Base-by-base conservation (phyloP, 2,797 vertebrate species). In the Halcyon leucocephala region DNA sequence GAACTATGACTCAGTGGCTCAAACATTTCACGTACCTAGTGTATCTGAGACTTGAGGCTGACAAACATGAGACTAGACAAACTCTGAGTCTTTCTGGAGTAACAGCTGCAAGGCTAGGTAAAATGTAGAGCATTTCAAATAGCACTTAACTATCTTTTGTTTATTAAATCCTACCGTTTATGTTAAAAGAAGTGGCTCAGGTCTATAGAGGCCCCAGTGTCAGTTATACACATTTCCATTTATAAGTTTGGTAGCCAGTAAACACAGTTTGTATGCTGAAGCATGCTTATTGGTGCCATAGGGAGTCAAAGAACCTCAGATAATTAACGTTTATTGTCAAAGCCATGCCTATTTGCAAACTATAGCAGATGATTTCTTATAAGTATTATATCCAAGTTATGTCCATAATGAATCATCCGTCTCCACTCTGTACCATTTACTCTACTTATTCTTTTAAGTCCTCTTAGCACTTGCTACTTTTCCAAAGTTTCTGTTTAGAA, bases 401-500 rank as follows among this genome's bases (percentile, higher is more conserved):
- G 66, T 54, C 61, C 54, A 31, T 24, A 71, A 35, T 79, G 71
- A 64, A 82, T 48, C 31, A 65, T 21, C n/a, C 52, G 51, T 69
- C 37, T 33, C 37, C 0, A 1, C 55, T 65, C 15, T 77, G 41
- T n/a, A 79, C 12, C 25, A 54, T 39, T 49, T 25, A 57, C 4
- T 55, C 17, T 25, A 52, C 10, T 79, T 89, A 7, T 71, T 86
- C 70, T 83, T 72, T 64, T 2, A 55, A 80, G 31, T 71, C 21
- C 19, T 86, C 29, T 35, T 90, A 62, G n/a, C 21, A 48, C 82
- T 58, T 55, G 91, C 74, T 77, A 55, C 12, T 87, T 94, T 82
- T 64, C 64, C 46, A 77, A 90, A 93, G 39, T 73, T 71, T 87
- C 86, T 69, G 14, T 69, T 79, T 86, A 90, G 49, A 92, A 89